These are phyloP conservation scores for Typhlichthys eigenmanni DNA, from an alignment of 2,797 vertebrate genomes.

Conservation along the genomic window DNA sequence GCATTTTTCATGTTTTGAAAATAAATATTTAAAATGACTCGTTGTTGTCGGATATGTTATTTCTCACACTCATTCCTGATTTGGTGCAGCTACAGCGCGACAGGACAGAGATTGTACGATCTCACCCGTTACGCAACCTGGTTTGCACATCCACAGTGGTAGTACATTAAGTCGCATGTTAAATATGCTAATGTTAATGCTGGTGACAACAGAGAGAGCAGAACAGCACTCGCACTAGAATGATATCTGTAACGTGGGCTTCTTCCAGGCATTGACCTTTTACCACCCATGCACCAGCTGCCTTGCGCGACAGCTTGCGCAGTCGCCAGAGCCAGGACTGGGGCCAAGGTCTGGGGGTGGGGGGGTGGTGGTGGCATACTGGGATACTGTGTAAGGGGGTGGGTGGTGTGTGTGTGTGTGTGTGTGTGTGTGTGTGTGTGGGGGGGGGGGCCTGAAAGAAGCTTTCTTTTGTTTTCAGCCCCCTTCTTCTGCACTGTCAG, in stretches of 20 bases:
- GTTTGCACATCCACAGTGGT: not conserved
- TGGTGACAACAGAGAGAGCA: slow-evolving; percentile 8
- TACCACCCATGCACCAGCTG: slow-evolving; percentile 76
- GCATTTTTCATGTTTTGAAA: slow-evolving; percentile 57
- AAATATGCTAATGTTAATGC: no score
- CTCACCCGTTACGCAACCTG: slow-evolving; percentile 8
- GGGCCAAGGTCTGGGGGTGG: slow-evolving; percentile 3
- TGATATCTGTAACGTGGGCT: slow-evolving; percentile 52
- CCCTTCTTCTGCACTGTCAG: slow-evolving; percentile 16
- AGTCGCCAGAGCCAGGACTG: slow-evolving; percentile 61
- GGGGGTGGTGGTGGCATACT: not conserved
- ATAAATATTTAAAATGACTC: slow-evolving; percentile 68
- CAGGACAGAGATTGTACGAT: slow-evolving; percentile 16
- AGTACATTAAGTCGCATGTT: slow-evolving; percentile 1
- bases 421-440: no score
- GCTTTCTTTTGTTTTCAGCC: slow-evolving; percentile 51
- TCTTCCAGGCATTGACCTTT: slow-evolving; percentile 69
- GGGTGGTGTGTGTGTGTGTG: no score
- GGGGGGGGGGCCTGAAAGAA: slow-evolving; percentile 8
- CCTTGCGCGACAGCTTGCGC: slow-evolving; percentile 77
- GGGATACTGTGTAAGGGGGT: not conserved
- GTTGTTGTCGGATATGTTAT: slow-evolving; percentile 47
- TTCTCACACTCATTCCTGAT: slow-evolving; percentile 21
- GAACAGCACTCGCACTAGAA: slow-evolving; percentile 27
- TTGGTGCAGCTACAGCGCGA: slow-evolving; percentile 7